Base-by-base conservation (phyloP, 2,797 vertebrate species). In the Smutsia temminckii region DNA sequence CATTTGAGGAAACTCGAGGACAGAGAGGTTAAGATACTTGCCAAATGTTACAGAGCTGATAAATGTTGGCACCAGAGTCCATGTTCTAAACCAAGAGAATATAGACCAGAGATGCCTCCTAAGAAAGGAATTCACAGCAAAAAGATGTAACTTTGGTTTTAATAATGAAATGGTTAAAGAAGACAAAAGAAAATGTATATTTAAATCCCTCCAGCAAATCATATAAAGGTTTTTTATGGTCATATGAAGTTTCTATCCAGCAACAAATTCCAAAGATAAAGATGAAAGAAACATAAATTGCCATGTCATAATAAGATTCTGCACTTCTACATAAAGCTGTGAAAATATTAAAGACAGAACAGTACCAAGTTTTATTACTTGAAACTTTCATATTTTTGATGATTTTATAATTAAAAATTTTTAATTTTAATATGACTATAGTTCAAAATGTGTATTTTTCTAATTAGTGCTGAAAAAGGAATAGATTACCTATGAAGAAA, bases 241-340 rank as follows among this genome's bases (percentile, higher is more conserved):
- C 74, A 61, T 81, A 42, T 13, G 75, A 93, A 55, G 49, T 80
- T 96, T 95, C 27, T 71, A 49, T 51, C 14, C 2, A 64, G 53
- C 37, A 85, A 71, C 10, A 77, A 93, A 89, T 81, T 92, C 21
- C 32, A 80, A 75, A 87, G 23, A 78, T 93, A 74, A 90, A 93
- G 61, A 85, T 59, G 85, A 66, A 74, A n/a, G 32, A 93, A 95
- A 85, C 5, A 68, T 63, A 85, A 94, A 84, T 51, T 21, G 10
- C 40, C 40, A 34, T 83, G 64, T 55, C 66, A 85, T 59, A 93
- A 92, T 89, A 95, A 95, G 25, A 66, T 49, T 81, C 3, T 66
- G 89, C 20, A 89, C 85, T 91, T 91, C 46, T n/a, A 96, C 14
- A 69, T n/a, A 49, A 20, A 37, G 20, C 5, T 42, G 72, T 64